A percentile compares a stretch with the other conserved stretches of the same genome.
These are phyloP conservation scores for Eueides isabella DNA, from an alignment of 1,140 invertebrate species.

Conservation along the genomic window DNA sequence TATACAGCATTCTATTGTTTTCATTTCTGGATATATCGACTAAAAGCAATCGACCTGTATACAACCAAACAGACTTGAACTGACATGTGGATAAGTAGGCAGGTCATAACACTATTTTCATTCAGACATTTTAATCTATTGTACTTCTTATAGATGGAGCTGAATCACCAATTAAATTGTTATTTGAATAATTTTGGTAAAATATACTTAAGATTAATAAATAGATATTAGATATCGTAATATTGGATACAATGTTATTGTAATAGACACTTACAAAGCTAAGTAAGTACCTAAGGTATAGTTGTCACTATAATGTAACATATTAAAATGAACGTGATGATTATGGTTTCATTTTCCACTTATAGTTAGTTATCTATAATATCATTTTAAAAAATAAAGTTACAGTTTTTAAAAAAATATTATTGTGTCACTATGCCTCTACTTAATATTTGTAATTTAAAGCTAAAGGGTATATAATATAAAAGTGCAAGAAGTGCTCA, in stretches of 20 bases:
- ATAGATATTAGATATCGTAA: background rate
- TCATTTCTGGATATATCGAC: background rate
- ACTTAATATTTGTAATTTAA: slow-evolving; percentile 3
- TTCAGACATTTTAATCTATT: background rate
- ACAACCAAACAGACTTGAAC: background rate
- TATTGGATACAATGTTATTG: background rate
- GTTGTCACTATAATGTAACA: background rate
- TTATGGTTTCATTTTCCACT: background rate
- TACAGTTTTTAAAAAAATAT: background rate
- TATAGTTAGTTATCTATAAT: background rate
- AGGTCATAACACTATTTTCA: background rate
- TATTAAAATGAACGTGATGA: background rate
- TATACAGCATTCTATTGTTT: background rate
- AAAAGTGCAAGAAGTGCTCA: slow-evolving; percentile 28
- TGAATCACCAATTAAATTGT: background rate
- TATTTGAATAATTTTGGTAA: background rate
- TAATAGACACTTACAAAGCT: background rate
- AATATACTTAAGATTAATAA: background rate
- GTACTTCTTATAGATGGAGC: background rate
- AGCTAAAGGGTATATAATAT: background rate
- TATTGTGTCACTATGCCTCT: background rate
- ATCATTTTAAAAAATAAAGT: too few species aligned
- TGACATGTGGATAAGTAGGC: background rate
- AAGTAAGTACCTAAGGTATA: background rate
- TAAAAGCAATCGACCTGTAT: background rate